phyloP scores from a whole-genome alignment of 2,797 vertebrate species.

The Danio choprae region DNA sequence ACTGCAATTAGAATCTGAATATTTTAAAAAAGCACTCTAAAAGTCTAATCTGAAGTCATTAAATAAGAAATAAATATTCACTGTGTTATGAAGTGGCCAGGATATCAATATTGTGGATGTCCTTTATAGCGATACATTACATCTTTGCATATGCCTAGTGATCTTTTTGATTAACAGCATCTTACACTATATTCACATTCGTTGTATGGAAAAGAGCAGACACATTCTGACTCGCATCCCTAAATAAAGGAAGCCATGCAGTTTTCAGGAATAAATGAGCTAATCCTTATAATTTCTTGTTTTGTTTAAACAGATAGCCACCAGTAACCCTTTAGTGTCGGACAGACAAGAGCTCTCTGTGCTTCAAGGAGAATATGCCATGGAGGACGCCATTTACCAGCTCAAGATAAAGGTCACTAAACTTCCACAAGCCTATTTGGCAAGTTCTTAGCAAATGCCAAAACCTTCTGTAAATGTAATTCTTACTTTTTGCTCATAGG shows the following conservation, averaged over 20 bases:
- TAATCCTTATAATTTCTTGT: not conserved
- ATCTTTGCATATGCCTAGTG: too few relatives aligned
- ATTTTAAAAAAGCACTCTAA: too few relatives aligned
- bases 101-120: too few relatives aligned
- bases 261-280: slow-evolving; percentile 12
- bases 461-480: not conserved
- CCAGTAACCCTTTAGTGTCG: slow-evolving; percentile 92
- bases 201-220: not conserved
- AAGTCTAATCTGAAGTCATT: too few relatives aligned
- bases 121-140: too few relatives aligned
- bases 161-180: not conserved
- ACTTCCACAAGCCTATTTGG: not conserved
- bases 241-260: not conserved
- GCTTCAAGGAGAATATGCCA: slow-evolving; percentile 88
- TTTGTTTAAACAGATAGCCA: slow-evolving; percentile 84
- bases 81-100: too few relatives aligned
- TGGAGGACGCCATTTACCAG: slow-evolving; percentile 92
- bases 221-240: not conserved
- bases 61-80: too few relatives aligned
- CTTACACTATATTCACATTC: not conserved
- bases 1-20: too few relatives aligned
- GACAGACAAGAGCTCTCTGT: slow-evolving; percentile 89
- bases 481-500: slow-evolving; percentile 69
- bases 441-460: not conserved
- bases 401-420: slow-evolving; percentile 88